Percentiles rank a stretch among this genome's conserved stretches.
Conservation (phyloP, 2,888 invertebrate genomes). For the Coleophora deauratella region DNA sequence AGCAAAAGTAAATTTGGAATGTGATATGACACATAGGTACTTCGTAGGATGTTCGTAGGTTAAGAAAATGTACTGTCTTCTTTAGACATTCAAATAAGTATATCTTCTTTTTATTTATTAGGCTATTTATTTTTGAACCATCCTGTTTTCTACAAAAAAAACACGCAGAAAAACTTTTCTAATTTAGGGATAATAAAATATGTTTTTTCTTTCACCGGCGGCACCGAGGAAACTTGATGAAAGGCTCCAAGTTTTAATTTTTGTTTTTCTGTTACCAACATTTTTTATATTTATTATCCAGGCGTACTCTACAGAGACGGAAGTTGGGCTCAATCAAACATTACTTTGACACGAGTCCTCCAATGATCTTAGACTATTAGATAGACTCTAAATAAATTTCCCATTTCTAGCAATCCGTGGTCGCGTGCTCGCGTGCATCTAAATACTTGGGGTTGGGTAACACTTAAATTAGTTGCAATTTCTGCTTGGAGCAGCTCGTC, state of each 20-base stretch:
- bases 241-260: slow-evolving; percentile 57
- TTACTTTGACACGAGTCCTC: background rate
- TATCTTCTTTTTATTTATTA: no score
- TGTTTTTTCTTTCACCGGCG: slow-evolving; percentile 50
- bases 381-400: slow-evolving; percentile 14
- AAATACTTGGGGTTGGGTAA: slow-evolving; percentile 55
- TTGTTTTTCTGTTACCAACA: slow-evolving; percentile 52
- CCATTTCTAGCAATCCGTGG: slow-evolving; percentile 24
- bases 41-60: no score
- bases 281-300: slow-evolving; percentile 46
- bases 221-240: slow-evolving; percentile 52
- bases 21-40: no score
- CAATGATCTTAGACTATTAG: background rate
- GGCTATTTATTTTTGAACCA: slow-evolving; percentile 26
- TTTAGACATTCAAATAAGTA: no score
- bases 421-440: slow-evolving; percentile 68
- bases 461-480: slow-evolving; percentile 71
- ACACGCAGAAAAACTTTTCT: slow-evolving; percentile 53
- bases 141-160: slow-evolving; percentile 38
- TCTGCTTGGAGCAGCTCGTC: slow-evolving; percentile 55
- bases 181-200: slow-evolving; percentile 64
- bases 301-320: slow-evolving; percentile 29
- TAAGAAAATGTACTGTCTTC: no score
- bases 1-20: background rate
- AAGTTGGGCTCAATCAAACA: slow-evolving; percentile 13